Evolutionary conservation across 2,797 vertebrate genomes (phyloP).

Genomic region (Anableps anableps): DNA sequence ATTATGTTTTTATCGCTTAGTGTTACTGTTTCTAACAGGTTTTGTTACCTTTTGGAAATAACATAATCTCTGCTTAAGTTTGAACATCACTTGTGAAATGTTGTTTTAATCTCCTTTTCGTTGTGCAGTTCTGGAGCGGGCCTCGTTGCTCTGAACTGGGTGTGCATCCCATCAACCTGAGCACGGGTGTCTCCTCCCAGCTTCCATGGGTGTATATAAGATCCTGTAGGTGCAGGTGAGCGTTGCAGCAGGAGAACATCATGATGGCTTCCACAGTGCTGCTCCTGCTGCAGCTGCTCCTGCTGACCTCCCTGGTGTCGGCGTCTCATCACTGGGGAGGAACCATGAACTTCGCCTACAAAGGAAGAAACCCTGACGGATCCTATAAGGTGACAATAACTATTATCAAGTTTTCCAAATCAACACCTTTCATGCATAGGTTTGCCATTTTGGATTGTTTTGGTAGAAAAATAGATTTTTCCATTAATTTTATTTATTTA

Average conservation of each 20-base stretch:
- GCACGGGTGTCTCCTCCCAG: not conserved
- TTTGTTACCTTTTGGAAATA: not conserved
- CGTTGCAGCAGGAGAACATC: not conserved
- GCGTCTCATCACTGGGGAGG: constrained; percentile 5
- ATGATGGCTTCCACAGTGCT: constrained; percentile 2
- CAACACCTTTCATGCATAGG: not conserved
- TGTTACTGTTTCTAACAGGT: not conserved
- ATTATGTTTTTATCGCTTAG: not conserved
- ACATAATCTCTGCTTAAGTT: no score
- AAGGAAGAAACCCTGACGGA: constrained; percentile 10
- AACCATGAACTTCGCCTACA: constrained; percentile 9
- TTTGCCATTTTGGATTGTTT: no score
- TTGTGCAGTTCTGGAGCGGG: not conserved
- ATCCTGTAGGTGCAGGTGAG: constrained; percentile 14
- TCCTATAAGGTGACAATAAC: not conserved
- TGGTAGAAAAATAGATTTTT: no score
- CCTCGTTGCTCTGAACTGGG: not conserved
- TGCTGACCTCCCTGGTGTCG: not conserved
- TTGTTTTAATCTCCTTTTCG: not conserved
- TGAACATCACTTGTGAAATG: no score
- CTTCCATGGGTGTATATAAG: not conserved
- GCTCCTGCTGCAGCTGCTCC: constrained; percentile 3
- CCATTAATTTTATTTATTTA: no score
- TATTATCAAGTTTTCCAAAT: not conserved
- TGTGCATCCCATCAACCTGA: not conserved